These are phyloP conservation scores for Heteromormyrus szaboi DNA, from an alignment of 2,797 vertebrate species.

Conservation along the genomic window DNA sequence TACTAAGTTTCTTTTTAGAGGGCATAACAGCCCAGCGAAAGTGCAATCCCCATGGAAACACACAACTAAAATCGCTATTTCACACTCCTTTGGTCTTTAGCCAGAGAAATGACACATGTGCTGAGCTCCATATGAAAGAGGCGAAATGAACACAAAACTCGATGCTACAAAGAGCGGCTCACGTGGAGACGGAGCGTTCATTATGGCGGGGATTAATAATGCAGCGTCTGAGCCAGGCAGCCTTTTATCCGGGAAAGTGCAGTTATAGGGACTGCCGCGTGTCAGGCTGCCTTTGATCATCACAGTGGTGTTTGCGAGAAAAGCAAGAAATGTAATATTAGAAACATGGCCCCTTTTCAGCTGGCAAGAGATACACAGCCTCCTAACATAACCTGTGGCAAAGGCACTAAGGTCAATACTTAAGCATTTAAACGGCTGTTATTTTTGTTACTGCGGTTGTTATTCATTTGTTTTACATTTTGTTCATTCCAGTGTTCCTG, in stretches of 20 bases:
- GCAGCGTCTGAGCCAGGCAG: neutral
- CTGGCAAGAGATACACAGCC: neutral
- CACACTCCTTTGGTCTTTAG: neutral
- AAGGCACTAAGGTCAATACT: neutral
- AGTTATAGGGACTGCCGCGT: neutral
- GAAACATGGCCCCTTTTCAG: neutral
- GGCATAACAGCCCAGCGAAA: neutral
- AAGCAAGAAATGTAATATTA: neutral
- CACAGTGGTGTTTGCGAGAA: neutral
- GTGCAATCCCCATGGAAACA: neutral
- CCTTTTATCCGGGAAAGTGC: neutral
- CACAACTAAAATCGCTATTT: neutral
- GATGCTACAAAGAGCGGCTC: neutral
- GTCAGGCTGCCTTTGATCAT: neutral
- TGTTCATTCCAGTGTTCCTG: neutral
- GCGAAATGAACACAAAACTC: neutral
- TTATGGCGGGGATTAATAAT: neutral
- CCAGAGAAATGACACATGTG: neutral
- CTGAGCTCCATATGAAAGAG: neutral
- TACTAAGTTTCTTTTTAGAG: neutral
- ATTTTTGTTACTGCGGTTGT: neutral
- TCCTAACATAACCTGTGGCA: neutral
- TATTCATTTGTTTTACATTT: neutral
- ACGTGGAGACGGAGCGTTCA: neutral
- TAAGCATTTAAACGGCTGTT: neutral